phyloP scores from a whole-genome alignment of 2,797 vertebrate genomes.

The Chaunax sp. region DNA sequence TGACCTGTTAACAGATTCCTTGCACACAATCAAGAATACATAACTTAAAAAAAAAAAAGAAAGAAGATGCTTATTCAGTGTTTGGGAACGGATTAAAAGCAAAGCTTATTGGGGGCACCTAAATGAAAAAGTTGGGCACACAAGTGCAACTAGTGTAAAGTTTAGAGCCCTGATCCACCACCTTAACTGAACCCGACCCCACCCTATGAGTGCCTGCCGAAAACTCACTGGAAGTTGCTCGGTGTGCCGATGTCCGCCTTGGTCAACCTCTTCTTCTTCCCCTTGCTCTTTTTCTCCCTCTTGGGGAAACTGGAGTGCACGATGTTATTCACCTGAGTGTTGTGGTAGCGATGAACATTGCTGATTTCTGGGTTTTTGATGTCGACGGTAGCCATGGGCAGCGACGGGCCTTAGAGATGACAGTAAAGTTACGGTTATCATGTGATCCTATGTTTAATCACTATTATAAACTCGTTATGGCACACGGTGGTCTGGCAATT shows the following conservation, averaged over 20 bases:
- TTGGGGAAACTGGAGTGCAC: constrained; percentile 90
- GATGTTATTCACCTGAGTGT: constrained; percentile 92
- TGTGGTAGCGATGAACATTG: constrained; percentile 85
- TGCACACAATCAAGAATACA: too few relatives aligned
- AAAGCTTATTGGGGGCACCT: too few relatives aligned
- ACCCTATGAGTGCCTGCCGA: not conserved
- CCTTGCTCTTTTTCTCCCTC: constrained; percentile 90
- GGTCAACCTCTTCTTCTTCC: constrained; percentile 94
- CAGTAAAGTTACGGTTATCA: not conserved
- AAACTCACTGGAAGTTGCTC: constrained; percentile 97
- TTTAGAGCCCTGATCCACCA: too few relatives aligned
- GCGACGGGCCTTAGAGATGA: constrained; percentile 84
- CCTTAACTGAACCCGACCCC: constrained; percentile 2
- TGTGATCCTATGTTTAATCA: constrained; percentile 36
- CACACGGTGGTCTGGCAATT: not conserved
- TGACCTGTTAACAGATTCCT: too few relatives aligned
- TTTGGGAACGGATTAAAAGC: too few relatives aligned
- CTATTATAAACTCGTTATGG: constrained; percentile 18
- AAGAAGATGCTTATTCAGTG: too few relatives aligned
- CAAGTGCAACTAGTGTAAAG: too few relatives aligned
- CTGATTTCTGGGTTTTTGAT: constrained; percentile 98
- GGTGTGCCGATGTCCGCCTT: constrained; percentile 98
- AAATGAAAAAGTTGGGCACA: too few relatives aligned
- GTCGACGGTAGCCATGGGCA: constrained; percentile 97
- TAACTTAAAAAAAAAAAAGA: too few relatives aligned